Base-by-base conservation (phyloP, 2,113 vertebrate species). In the Oophaga pumilio region DNA sequence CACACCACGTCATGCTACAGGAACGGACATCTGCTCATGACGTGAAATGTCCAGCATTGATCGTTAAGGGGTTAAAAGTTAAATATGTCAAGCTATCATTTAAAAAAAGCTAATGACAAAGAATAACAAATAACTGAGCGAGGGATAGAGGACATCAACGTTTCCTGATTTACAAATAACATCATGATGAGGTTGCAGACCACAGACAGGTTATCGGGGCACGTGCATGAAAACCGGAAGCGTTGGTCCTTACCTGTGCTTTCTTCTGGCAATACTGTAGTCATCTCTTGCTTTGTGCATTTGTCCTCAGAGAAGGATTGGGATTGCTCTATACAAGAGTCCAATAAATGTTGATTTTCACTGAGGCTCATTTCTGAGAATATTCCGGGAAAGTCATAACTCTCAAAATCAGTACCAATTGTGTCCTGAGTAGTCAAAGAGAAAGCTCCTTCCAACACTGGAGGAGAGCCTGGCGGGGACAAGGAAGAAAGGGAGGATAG, bases 401-500 rank as follows among this genome's bases (percentile, higher is more conserved):
- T 95, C 74, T 95, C 95, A 0, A 95, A 95, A 90, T 95, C 95
- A 0, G 89, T 14, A 43, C 89, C 69, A 89, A 94, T 91, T 60
- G 93, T 93, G 15, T 94, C 94, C 0, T 94, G 94, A 76, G 93
- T 69, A 8, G 93, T 92, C 71, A 84, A 50, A 14, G 94, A 92
- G 89, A 94, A 96, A 0, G 89, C 71, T 68, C 93, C 92, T 73
- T 96, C 96, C 80, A 93, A 91, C 89, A 94, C 94, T 91, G 95
- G 89, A 53, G 96, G 96, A 3, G 96, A 97, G 64, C 95, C 93
- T 0, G 96, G 96, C 0, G 96, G 96, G 0, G 96, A 97, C 88
- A 96, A 89, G 20, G 96, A 97, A 11, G 96, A 97, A 11, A 97
- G 93, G 0, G 96, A 97, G 7, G 96, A 97, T 85, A 95, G 91